Conservation (phyloP, 1,140 invertebrate genomes). For the Hirudo medicinalis region DNA sequence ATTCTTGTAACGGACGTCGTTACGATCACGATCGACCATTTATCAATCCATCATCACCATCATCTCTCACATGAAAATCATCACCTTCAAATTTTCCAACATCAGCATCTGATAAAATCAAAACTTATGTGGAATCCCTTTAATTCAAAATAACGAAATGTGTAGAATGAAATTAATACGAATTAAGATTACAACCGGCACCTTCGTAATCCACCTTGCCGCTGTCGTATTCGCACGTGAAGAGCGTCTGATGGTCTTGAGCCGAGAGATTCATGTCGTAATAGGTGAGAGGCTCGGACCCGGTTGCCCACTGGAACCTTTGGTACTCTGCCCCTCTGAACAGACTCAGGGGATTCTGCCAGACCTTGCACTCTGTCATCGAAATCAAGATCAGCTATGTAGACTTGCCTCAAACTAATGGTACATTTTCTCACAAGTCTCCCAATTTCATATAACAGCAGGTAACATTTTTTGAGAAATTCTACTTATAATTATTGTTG, state of each 20-base stretch:
- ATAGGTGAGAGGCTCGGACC: conserved; percentile 89
- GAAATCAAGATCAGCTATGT: conserved; percentile 24
- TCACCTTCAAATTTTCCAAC: neutral
- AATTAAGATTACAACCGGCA: conserved; percentile 36
- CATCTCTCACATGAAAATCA: neutral
- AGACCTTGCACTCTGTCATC: conserved; percentile 83
- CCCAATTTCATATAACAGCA: neutral
- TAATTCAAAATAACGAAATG: neutral
- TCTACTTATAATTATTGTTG: too few relatives aligned
- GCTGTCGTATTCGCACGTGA: conserved; percentile 78
- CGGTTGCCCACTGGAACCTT: conserved; percentile 73
- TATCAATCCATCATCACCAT: too few relatives aligned
- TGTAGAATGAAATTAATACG: neutral
- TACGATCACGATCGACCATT: too few relatives aligned
- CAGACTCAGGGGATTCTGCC: conserved; percentile 89
- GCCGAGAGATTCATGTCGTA: conserved; percentile 98
- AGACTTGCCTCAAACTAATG: too few relatives aligned
- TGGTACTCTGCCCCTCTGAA: conserved; percentile 93
- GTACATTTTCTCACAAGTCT: neutral
- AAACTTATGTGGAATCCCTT: neutral
- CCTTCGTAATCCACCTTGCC: conserved; percentile 83
- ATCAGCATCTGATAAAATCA: neutral
- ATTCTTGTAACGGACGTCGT: too few relatives aligned
- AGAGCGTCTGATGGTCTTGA: conserved; percentile 96
- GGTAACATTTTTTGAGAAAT: neutral